These are phyloP conservation scores for Lepus americanus DNA, from an alignment of 2,113 vertebrate species.

Conservation along the genomic window DNA sequence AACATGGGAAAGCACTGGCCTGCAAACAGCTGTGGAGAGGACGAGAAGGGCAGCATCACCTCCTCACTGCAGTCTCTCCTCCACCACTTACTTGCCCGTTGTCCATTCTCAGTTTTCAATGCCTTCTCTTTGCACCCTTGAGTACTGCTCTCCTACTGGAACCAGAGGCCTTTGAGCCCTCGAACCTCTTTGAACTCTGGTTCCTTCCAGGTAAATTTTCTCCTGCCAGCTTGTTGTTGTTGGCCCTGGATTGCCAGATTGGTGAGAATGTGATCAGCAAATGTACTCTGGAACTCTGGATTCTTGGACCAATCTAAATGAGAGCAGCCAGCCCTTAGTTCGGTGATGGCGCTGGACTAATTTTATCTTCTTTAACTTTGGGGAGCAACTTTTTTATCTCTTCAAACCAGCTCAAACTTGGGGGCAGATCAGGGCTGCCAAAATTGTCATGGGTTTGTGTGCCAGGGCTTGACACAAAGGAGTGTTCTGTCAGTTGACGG, in stretches of 20 bases:
- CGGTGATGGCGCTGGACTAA: background rate
- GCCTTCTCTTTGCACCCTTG: background rate
- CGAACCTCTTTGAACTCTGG: background rate
- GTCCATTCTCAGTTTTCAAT: background rate
- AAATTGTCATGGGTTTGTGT: conserved; percentile 7
- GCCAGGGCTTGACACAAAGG: background rate
- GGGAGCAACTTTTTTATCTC: background rate
- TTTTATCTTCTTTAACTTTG: conserved; percentile 36
- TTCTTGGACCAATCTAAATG: background rate
- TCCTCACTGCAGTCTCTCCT: background rate
- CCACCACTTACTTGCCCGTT: background rate
- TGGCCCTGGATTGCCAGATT: background rate
- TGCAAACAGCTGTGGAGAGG: background rate
- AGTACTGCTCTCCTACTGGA: background rate
- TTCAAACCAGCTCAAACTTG: background rate
- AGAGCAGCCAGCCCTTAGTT: background rate
- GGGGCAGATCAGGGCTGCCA: background rate
- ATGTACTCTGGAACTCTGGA: background rate
- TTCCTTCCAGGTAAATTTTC: background rate
- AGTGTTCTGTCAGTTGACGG: background rate
- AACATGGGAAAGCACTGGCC: background rate
- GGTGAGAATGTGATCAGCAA: background rate
- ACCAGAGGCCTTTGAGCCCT: background rate
- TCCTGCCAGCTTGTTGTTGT: background rate
- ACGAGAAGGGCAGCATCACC: background rate